A percentile compares a stretch with the other conserved stretches of the same genome.
Conservation (phyloP, 2,888 invertebrate genomes). For the Operophtera brumata region DNA sequence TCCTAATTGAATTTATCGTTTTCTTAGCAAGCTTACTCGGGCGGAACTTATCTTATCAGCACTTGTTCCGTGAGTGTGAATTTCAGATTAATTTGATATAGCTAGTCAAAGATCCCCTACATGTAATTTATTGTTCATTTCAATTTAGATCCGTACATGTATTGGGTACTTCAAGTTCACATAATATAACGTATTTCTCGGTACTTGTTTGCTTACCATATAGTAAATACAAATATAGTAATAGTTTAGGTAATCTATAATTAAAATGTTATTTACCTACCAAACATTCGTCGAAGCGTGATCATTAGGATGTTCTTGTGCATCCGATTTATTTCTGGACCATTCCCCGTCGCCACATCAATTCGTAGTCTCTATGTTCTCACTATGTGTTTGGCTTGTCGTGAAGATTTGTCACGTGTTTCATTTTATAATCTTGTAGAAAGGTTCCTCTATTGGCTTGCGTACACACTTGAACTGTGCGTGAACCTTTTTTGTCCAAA, state of each 20-base stretch:
- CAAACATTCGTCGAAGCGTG: conserved; percentile 25
- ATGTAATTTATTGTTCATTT: not conserved
- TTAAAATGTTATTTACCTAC: conserved; percentile 27
- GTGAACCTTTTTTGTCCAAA: conserved; percentile 11
- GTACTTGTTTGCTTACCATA: conserved; percentile 6
- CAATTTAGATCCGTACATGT: not conserved
- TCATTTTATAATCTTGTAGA: conserved; percentile 10
- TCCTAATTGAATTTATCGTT: conserved; percentile 13
- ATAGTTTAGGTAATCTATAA: conserved; percentile 11
- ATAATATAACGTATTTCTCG: not conserved
- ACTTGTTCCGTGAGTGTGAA: conserved; percentile 11
- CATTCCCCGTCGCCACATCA: conserved; percentile 52
- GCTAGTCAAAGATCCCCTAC: not conserved
- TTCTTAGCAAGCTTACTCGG: conserved; percentile 20
- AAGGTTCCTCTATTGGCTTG: not conserved
- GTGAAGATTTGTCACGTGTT: conserved; percentile 4
- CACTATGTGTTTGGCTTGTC: conserved; percentile 13
- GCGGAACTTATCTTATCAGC: conserved; percentile 13
- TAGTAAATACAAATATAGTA: conserved; percentile 8
- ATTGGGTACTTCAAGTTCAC: not conserved
- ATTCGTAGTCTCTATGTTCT: conserved; percentile 32
- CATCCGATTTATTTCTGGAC: conserved; percentile 58
- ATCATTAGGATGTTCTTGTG: conserved; percentile 28
- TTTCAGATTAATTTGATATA: not conserved
- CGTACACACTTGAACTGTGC: conserved; percentile 4